phyloP scores from a whole-genome alignment of 2,797 vertebrate genomes.

The Mormyrops attenuatus region DNA sequence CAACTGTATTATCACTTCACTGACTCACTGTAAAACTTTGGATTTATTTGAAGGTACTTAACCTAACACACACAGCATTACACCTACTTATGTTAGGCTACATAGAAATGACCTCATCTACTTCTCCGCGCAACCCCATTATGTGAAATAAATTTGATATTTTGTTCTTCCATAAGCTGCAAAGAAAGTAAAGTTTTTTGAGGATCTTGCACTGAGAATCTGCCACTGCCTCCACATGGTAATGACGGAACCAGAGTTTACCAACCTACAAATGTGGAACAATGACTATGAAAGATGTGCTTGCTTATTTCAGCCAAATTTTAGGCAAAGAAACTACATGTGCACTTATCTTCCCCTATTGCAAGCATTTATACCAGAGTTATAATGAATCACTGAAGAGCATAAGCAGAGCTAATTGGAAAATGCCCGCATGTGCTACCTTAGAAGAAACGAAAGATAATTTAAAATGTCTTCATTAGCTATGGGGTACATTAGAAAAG shows the following conservation, averaged over 20 bases:
- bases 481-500: background rate
- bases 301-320: background rate
- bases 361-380: background rate
- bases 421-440: background rate
- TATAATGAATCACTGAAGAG: background rate
- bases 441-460: background rate
- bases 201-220: background rate
- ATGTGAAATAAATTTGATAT: background rate
- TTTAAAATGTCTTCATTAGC: background rate
- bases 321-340: background rate
- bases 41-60: background rate
- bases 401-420: background rate
- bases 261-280: background rate
- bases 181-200: background rate
- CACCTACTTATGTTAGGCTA: background rate
- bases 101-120: background rate
- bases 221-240: background rate
- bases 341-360: background rate
- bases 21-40: background rate
- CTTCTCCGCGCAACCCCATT: background rate
- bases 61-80: background rate
- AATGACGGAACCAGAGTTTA: background rate
- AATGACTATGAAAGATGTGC: background rate
- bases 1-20: background rate
- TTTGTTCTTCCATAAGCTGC: background rate